Evolutionary conservation across 2,113 vertebrate genomes (phyloP).

Genomic region (Sceloporus undulatus): DNA sequence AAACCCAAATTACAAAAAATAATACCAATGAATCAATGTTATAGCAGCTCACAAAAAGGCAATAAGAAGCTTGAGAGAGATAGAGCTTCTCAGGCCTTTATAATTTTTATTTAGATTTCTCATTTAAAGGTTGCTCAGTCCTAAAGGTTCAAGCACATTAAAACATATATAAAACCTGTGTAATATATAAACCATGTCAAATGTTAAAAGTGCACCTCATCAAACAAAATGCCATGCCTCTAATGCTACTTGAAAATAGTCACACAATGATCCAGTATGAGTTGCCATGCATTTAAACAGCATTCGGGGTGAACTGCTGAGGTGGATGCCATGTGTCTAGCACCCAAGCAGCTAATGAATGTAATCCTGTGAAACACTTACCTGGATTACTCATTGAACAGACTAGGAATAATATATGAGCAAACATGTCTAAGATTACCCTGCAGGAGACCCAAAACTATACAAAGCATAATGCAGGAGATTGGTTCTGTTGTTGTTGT

Average conservation of each 20-base stretch:
- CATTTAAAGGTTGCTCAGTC: not conserved
- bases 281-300: not conserved
- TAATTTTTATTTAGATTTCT: not conserved
- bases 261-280: not conserved
- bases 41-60: not conserved
- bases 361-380: not conserved
- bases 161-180: not conserved
- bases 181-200: not conserved
- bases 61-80: not conserved
- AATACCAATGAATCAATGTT: slow-evolving; percentile 17
- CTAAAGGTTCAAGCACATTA: not conserved
- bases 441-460: not conserved
- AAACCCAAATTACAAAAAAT: slow-evolving; percentile 11
- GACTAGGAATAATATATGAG: not conserved
- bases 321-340: not conserved
- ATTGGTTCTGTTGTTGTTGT: too few relatives aligned
- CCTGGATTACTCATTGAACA: too few relatives aligned
- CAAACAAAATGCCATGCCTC: not conserved
- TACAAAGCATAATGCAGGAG: too few relatives aligned
- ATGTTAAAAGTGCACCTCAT: not conserved
- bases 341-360: not conserved
- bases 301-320: not conserved
- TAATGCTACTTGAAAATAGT: not conserved
- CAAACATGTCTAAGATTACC: not conserved
- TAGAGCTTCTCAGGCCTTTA: not conserved